Percentiles rank a stretch among this genome's conserved stretches.
Evolutionary conservation across 92 coral and sea anemone genomes (phyloP).

Genomic region (Epizoanthus rinbou): DNA sequence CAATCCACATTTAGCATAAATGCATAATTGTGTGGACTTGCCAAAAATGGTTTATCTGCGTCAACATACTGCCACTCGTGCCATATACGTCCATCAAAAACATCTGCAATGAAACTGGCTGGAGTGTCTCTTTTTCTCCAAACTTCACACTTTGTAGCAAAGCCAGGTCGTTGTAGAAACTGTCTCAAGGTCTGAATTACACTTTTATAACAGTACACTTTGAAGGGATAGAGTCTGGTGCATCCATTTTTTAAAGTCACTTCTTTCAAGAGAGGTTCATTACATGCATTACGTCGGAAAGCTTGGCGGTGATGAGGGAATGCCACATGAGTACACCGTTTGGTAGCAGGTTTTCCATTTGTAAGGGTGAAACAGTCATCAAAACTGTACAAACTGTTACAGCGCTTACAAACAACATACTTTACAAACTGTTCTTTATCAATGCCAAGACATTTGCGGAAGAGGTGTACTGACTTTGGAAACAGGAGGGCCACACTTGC

Average conservation of each 20-base stretch:
- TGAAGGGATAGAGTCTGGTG: constrained; percentile 54
- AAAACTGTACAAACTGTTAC: constrained; percentile 62
- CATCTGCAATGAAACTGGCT: constrained; percentile 61
- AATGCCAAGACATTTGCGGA: constrained; percentile 52
- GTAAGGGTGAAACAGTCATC: constrained; percentile 51
- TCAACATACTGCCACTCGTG: constrained; percentile 62
- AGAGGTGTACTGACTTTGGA: constrained; percentile 2
- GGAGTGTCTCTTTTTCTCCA: constrained; percentile 65
- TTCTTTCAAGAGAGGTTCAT: constrained; percentile 56
- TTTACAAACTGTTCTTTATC: constrained; percentile 64
- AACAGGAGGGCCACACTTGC: constrained; percentile 37
- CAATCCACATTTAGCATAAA: constrained; percentile 68
- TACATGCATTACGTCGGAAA: constrained; percentile 59
- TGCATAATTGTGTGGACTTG: constrained; percentile 60
- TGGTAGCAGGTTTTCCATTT: constrained; percentile 44
- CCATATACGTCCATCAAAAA: constrained; percentile 72
- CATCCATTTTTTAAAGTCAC: constrained; percentile 57
- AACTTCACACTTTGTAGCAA: constrained; percentile 54
- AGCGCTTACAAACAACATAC: constrained; percentile 70
- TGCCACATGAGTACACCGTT: constrained; percentile 43
- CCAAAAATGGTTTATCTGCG: constrained; percentile 54
- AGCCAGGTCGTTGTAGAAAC: constrained; percentile 50
- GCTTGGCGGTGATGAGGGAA: constrained; percentile 62
- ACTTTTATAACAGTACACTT: constrained; percentile 68
- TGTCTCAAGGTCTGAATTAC: constrained; percentile 43